Evolutionary conservation across 2,113 vertebrate genomes (phyloP), one percentile per base, ranked within the genome.

Genomic region (Turdus rufiventris): DNA sequence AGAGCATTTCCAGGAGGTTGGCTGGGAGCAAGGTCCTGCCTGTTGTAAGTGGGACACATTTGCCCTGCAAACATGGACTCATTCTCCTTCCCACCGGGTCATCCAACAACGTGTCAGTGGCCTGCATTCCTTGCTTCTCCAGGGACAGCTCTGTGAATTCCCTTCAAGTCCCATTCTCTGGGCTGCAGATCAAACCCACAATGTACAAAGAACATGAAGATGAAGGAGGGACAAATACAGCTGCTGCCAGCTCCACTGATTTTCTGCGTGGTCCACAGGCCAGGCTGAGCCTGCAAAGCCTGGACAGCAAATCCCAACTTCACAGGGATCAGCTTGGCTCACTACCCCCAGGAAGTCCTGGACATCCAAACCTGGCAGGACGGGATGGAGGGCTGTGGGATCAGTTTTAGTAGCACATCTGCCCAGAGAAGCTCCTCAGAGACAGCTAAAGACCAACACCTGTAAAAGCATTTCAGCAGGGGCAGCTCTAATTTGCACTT

Each of bases 381-480:
- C 18, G 21, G 45, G 31, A 25, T 33, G 45, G 62, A 61, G 40
- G 4, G 56, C 70, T 54, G 2, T 1, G 8, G 56, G 21, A 12
- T 10, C 57, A 15, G 56, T 33, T 83, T 86, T 36, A 74, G 25
- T 2, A 47, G 45, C 1, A 2, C 29, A 42, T 18, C 14, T 20
- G 58, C 73, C 62, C 62, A 38, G 31, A 40, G 62, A 95, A 92
- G 53, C 12, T 14, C 31, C 61, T 68, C 14, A 1, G 34, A 57
- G 28, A 50, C 4, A 40, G 42, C 12, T 8, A 2, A 28, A 70
- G 14, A 5, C 1, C 0, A 4, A 48, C 29, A 28, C 9, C 28
- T 31, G 18, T 11, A 58, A 71, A 57, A 51, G 28, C 33, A 31
- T 62, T 75, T 76, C 73, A 8, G 1, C 6, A 17, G 36, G 3